Evolutionary conservation across 2,113 vertebrate species (phyloP).

Genomic region (Anhinga anhinga): DNA sequence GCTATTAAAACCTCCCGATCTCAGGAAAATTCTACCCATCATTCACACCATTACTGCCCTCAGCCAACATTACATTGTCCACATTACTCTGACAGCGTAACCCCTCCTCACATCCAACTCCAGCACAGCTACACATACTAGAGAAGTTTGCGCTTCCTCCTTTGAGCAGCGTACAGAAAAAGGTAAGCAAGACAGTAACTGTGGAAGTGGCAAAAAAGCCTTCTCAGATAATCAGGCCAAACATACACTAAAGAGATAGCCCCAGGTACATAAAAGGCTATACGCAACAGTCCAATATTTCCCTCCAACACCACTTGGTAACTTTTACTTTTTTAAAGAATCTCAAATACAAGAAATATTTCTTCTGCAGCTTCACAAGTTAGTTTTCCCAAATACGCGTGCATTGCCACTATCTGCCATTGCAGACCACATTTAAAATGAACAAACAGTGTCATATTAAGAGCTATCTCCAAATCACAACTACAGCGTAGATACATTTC

Average conservation of each 20-base stretch:
- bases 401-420: background rate
- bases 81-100: background rate
- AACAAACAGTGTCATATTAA: background rate
- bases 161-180: fast-evolving
- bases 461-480: background rate
- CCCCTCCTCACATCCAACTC: background rate
- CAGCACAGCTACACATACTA: background rate
- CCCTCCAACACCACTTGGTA: background rate
- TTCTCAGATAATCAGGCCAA: background rate
- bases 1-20: background rate
- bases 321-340: background rate
- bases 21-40: background rate
- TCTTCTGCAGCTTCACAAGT: background rate
- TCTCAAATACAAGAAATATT: background rate
- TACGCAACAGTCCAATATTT: background rate
- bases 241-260: background rate
- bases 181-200: background rate
- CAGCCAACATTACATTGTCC: too few relatives aligned
- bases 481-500: background rate
- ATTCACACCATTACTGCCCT: background rate
- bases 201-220: background rate
- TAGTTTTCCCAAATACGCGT: background rate
- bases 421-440: background rate
- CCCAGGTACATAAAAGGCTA: background rate
- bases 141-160: background rate